Conservation (phyloP, 2,888 invertebrate genomes). For the Megastigmus dorsalis region DNA sequence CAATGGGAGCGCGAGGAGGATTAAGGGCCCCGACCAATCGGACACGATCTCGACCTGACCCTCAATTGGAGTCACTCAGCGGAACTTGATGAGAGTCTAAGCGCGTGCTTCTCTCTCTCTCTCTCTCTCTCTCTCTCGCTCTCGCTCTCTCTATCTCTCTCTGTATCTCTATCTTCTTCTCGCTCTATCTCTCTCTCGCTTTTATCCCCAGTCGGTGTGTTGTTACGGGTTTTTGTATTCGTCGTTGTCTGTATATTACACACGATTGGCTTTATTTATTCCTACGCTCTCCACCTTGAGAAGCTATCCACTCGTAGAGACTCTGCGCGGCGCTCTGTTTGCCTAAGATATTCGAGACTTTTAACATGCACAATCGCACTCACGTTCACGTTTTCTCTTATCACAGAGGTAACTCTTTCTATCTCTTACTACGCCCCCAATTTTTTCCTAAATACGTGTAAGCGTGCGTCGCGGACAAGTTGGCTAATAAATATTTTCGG, state of each 20-base stretch:
- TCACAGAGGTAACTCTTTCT: background rate
- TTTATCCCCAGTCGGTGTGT: too few relatives aligned
- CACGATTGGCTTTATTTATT: slow-evolving; percentile 33
- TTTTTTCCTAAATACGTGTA: too few relatives aligned
- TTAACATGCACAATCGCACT: too few relatives aligned
- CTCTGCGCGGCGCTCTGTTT: background rate
- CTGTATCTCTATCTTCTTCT: background rate
- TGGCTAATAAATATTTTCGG: too few relatives aligned
- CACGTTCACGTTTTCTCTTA: background rate
- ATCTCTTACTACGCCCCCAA: background rate
- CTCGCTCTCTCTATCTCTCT: background rate
- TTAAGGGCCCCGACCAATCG: slow-evolving; percentile 70
- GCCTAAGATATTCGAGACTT: background rate
- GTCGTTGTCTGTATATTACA: background rate
- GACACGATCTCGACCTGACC: slow-evolving; percentile 53
- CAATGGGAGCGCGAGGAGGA: slow-evolving; percentile 57
- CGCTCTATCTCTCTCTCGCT: background rate
- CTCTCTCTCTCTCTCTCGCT: background rate
- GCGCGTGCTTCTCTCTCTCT: slow-evolving; percentile 50
- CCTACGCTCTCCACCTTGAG: slow-evolving; percentile 19
- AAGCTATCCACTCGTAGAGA: background rate
- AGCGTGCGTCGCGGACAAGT: too few relatives aligned
- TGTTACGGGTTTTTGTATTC: too few relatives aligned
- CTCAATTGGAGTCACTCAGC: slow-evolving; percentile 70
- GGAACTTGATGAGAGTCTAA: slow-evolving; percentile 57